These are phyloP conservation scores for Diadegma fenestrale DNA, from an alignment of 2,888 invertebrate species.

Conservation along the genomic window DNA sequence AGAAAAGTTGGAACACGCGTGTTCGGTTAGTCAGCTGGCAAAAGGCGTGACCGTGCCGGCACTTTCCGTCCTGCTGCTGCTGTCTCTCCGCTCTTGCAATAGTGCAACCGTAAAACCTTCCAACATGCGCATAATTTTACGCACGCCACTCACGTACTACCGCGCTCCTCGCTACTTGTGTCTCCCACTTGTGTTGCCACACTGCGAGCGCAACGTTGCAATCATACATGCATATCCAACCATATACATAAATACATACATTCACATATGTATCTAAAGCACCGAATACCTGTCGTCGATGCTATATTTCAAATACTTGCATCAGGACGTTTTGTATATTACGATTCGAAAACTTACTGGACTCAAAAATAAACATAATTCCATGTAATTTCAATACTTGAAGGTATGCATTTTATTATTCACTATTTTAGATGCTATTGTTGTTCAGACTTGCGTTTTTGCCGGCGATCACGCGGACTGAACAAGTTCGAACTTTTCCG, in stretches of 20 bases:
- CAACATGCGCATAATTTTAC: slow-evolving; percentile 70
- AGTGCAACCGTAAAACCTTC: slow-evolving; percentile 67
- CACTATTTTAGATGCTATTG: neutral
- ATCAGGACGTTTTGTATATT: neutral
- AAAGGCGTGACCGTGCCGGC: slow-evolving; percentile 70
- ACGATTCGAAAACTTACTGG: neutral
- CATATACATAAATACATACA: neutral
- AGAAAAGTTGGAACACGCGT: slow-evolving; percentile 54
- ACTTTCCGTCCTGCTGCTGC: slow-evolving; percentile 64
- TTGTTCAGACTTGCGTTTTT: neutral
- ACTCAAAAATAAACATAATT: neutral
- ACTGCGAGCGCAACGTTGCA: slow-evolving; percentile 13
- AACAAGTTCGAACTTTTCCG: no score
- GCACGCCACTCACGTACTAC: slow-evolving; percentile 61
- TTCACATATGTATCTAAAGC: neutral
- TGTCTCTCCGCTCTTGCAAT: slow-evolving; percentile 60
- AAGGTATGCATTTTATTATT: neutral
- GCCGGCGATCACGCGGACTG: neutral
- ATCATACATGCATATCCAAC: slow-evolving; percentile 2
- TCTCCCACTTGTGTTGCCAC: slow-evolving; percentile 16
- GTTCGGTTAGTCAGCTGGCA: slow-evolving; percentile 72
- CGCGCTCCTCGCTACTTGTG: slow-evolving; percentile 1
- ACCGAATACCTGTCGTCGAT: slow-evolving; percentile 53
- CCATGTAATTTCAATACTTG: neutral
- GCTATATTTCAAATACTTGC: slow-evolving; percentile 42